These are phyloP conservation scores for Perdita meconis DNA, from an alignment of 2,888 invertebrate species.

Conservation along the genomic window DNA sequence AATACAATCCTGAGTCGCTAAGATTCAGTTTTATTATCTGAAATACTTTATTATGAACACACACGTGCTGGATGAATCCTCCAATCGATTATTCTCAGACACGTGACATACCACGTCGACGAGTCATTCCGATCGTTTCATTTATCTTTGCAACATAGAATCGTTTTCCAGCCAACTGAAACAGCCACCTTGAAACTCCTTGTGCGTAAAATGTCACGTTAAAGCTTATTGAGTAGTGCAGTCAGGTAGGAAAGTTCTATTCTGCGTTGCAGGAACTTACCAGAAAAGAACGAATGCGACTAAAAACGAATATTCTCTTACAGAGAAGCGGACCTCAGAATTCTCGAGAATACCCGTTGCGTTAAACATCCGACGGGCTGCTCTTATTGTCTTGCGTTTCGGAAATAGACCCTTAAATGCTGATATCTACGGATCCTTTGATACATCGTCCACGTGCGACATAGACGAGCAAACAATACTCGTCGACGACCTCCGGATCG, in stretches of 20 bases:
- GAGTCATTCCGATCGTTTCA: no score
- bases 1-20: no score
- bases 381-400: slow-evolving; percentile 7
- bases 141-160: no score
- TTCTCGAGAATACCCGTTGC: slow-evolving; percentile 70
- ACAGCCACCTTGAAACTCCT: no score
- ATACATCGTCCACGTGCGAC: slow-evolving; percentile 13
- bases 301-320: slow-evolving; percentile 61
- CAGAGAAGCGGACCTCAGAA: slow-evolving; percentile 72
- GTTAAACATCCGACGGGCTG: slow-evolving; percentile 50
- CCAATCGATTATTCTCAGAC: no score
- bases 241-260: not conserved
- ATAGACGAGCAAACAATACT: slow-evolving; percentile 3
- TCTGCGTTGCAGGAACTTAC: not conserved
- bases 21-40: no score
- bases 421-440: not conserved
- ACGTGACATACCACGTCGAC: no score
- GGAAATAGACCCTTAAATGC: slow-evolving; percentile 11
- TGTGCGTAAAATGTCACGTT: not conserved
- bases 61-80: no score
- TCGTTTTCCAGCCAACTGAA: no score
- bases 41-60: no score
- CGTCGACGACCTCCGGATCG: slow-evolving; percentile 12
- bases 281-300: not conserved
- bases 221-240: not conserved